Base-by-base conservation (phyloP, 2,113 vertebrate genomes). In the Tupaia tana region DNA sequence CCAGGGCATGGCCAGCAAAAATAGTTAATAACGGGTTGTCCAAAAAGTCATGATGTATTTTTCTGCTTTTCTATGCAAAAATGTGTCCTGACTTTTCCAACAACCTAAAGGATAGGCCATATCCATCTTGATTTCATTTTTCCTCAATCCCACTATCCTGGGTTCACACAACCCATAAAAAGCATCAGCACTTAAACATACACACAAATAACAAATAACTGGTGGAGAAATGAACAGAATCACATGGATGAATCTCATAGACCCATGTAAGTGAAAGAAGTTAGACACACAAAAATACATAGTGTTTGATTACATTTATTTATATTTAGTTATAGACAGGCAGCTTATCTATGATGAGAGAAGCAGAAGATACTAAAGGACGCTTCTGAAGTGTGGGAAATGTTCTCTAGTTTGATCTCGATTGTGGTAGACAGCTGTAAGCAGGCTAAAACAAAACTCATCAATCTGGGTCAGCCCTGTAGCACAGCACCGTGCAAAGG, bases 291-390 rank as follows among this genome's bases (percentile, higher is more conserved):
- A 79, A 79, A 85, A 43, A 29, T 73, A 69, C 14, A 79, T 2
- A 83, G 52, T 64, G 34, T n/a, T n/a, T 80, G 61, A 84, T 63
- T 86, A 59, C 87, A 93, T 58, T 67, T 74, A 93, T 63, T 67
- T 74, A 63, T 19, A 87, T 74, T 31, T 90, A 69, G 59, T 87
- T 63, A 14, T 59, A 18, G 92, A 89, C 2, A 63, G 56, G 75
- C 19, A 94, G 91, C 15, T 59, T 61, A 67, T 24, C 66, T 34
- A 31, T 2, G n/a, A 27, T 54, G 43, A 89, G 19, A 89, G 70
- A 79, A 73, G 64, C 43, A 71, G 15, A 61, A 15, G n/a, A 71
- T 31, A 31, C 63, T 43, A 24, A 61, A 52, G 24, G 18, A 64
- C 56, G 58, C 14, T 79, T 87, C 54, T 58, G 0, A 22, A 19